Evolutionary conservation across 1,140 invertebrate genomes (phyloP).

Genomic region (Pogonognathellus flavescens): DNA sequence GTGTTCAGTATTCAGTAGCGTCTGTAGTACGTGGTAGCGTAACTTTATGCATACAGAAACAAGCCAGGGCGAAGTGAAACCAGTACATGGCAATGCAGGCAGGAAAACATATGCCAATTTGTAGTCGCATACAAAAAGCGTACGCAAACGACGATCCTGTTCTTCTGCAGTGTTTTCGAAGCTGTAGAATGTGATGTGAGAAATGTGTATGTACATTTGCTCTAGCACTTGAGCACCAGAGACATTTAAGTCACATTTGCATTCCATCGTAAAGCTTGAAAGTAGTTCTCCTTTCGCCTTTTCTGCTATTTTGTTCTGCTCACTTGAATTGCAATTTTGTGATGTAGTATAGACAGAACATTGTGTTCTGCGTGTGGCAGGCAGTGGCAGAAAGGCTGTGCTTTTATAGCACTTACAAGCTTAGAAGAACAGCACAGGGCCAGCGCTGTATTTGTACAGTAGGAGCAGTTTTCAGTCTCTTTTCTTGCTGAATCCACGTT

Average conservation of each 20-base stretch:
- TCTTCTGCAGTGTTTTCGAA: too few relatives aligned
- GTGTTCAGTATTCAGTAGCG: too few relatives aligned
- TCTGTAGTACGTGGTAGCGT: neutral
- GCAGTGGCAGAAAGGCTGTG: neutral
- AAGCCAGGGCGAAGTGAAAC: constrained; percentile 24
- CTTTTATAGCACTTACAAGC: neutral
- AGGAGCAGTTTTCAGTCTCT: neutral
- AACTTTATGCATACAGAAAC: neutral
- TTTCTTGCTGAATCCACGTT: neutral
- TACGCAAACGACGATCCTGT: neutral
- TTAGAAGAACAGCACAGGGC: neutral
- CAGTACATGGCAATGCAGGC: neutral
- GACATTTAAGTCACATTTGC: constrained; percentile 48
- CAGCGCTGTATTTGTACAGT: neutral
- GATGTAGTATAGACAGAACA: too few relatives aligned
- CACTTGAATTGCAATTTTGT: neutral
- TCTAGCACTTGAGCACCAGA: neutral
- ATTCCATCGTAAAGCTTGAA: constrained; percentile 23
- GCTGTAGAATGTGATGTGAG: neutral
- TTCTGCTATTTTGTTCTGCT: neutral
- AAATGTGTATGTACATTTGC: neutral
- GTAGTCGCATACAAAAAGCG: neutral
- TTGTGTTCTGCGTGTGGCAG: too few relatives aligned
- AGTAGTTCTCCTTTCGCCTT: constrained; percentile 20
- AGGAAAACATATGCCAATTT: neutral